Evolutionary conservation across 2,888 invertebrate species (phyloP).

Genomic region (Noctua janthe): DNA sequence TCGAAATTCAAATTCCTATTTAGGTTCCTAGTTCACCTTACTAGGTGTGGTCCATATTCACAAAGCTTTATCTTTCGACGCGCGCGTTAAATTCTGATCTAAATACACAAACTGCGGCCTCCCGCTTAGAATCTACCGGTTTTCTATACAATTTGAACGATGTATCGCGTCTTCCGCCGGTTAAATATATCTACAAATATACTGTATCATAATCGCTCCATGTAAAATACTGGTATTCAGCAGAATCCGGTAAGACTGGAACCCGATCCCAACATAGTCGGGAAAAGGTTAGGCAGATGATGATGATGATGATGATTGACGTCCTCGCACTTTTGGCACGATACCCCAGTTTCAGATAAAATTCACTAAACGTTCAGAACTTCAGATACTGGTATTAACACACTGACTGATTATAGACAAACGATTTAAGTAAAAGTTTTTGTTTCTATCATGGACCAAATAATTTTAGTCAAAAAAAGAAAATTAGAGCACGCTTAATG

Average conservation of each 20-base stretch:
- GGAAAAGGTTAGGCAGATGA: background rate
- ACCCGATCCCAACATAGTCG: background rate
- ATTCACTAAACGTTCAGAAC: constrained; percentile 8
- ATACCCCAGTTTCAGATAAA: background rate
- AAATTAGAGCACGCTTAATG: constrained; percentile 84
- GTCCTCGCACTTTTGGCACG: constrained; percentile 5
- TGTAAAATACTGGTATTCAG: background rate
- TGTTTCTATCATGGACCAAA: constrained; percentile 75
- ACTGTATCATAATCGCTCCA: background rate
- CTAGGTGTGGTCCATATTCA: background rate
- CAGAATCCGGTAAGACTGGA: background rate
- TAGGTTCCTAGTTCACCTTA: background rate
- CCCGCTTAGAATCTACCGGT: constrained; percentile 2
- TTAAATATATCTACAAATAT: background rate
- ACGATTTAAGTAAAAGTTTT: constrained; percentile 63
- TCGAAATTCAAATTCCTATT: background rate
- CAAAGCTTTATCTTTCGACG: background rate
- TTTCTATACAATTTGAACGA: constrained; percentile 34
- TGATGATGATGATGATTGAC: background rate
- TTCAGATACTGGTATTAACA: constrained; percentile 1
- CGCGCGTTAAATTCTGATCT: background rate
- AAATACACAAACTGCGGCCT: constrained; percentile 12
- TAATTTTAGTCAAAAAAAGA: constrained; percentile 80
- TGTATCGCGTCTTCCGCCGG: background rate
- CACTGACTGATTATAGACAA: constrained; percentile 41